Percentiles rank a stretch among this genome's conserved stretches.
These are phyloP conservation scores for Cyrtonyx montezumae DNA, from an alignment of 2,113 vertebrate genomes.

Conservation along the genomic window DNA sequence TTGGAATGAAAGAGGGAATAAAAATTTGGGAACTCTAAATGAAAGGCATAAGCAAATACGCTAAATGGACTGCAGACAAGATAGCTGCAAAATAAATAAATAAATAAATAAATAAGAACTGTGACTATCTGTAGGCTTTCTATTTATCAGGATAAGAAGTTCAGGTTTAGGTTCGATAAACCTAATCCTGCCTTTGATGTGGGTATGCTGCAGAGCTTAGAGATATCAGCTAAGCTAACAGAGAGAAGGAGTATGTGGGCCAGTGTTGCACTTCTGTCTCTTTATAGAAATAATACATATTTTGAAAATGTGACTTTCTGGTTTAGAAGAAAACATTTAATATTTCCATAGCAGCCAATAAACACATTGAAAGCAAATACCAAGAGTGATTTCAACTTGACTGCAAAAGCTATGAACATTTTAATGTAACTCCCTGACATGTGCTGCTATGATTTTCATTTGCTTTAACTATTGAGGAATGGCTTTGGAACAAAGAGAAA, in stretches of 20 bases:
- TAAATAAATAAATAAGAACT: neutral
- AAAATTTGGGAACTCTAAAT: constrained; percentile 12
- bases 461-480: neutral
- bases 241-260: neutral
- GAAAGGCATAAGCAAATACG: neutral
- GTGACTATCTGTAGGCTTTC: neutral
- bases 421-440: neutral
- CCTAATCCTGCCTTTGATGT: constrained; percentile 54
- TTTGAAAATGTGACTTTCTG: neutral
- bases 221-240: constrained; percentile 10
- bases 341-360: neutral
- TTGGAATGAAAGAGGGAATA: neutral
- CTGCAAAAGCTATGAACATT: neutral
- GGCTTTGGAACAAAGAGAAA: neutral
- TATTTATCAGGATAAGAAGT: neutral
- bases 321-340: neutral
- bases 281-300: neutral
- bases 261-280: neutral
- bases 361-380: neutral
- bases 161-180: constrained; percentile 42
- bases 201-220: neutral
- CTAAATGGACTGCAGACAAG: neutral
- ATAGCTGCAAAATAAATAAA: neutral
- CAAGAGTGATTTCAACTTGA: neutral
- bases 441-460: constrained; percentile 22